phyloP scores from a whole-genome alignment of 2,797 vertebrate species.

The Thalassophryne amazonica region DNA sequence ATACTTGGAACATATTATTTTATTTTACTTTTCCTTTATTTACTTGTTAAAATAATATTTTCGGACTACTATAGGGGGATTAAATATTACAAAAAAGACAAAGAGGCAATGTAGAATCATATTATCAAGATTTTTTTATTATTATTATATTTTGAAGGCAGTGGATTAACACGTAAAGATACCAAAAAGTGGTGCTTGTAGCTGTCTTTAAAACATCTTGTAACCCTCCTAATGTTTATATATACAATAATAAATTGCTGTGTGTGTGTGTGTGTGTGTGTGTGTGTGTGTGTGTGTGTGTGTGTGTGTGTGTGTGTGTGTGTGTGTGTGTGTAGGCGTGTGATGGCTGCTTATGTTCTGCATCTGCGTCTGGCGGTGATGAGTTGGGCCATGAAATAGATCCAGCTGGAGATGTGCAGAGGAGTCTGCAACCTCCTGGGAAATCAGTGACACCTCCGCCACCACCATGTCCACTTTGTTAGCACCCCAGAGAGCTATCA shows the following conservation, averaged over 20 bases:
- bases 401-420: slow-evolving; percentile 83
- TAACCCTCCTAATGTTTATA: neutral
- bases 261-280: neutral
- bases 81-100: too few relatives aligned
- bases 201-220: too few relatives aligned
- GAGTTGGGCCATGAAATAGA: slow-evolving; percentile 73
- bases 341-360: slow-evolving; percentile 53
- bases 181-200: too few relatives aligned
- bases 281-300: neutral
- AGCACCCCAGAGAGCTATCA: slow-evolving; percentile 95
- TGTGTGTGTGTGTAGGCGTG: slow-evolving; percentile 61
- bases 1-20: too few relatives aligned
- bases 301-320: slow-evolving; percentile 17
- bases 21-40: too few relatives aligned
- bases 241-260: slow-evolving; percentile 8
- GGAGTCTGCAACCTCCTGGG: slow-evolving; percentile 86
- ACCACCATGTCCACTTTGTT: slow-evolving; percentile 89
- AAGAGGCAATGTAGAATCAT: too few relatives aligned
- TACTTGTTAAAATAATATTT: too few relatives aligned
- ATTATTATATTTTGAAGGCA: too few relatives aligned
- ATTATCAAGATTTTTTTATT: too few relatives aligned
- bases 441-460: slow-evolving; percentile 87
- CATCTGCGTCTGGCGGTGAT: slow-evolving; percentile 76
- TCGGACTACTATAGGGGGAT: too few relatives aligned
- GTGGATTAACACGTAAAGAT: too few relatives aligned